A percentile compares a stretch with the other conserved stretches of the same genome.
These are phyloP conservation scores for Danio rerio DNA, from an alignment of 2,113 vertebrate species.

Conservation along the genomic window DNA sequence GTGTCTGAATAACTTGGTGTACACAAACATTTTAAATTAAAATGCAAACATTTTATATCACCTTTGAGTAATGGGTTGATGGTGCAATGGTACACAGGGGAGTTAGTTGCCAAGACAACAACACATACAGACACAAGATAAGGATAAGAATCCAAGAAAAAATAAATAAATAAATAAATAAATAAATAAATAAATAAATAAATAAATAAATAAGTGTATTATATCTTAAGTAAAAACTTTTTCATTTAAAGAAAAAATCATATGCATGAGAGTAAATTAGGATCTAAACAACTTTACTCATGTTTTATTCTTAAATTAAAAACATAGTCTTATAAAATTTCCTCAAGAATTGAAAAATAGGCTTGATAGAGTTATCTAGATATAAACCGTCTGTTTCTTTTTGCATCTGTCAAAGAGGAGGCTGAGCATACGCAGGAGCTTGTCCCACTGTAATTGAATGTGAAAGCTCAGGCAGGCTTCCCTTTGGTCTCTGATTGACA, in stretches of 20 bases:
- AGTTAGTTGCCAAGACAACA: slow-evolving; percentile 58
- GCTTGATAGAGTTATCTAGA: background rate
- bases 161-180: background rate
- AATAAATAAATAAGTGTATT: background rate
- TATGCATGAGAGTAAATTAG: background rate
- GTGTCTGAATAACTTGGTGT: background rate
- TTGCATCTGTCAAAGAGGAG: background rate
- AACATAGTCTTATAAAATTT: background rate
- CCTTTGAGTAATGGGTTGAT: slow-evolving; percentile 11
- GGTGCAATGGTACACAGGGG: slow-evolving; percentile 28
- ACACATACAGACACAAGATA: slow-evolving; percentile 34
- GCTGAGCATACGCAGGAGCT: background rate
- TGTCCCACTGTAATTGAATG: slow-evolving; percentile 20
- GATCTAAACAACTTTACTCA: background rate
- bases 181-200: background rate
- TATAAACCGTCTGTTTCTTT: background rate
- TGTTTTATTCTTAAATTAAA: background rate
- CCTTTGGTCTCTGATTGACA: slow-evolving; percentile 47
- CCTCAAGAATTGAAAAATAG: background rate
- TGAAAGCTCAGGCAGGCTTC: background rate
- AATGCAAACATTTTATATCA: slow-evolving; percentile 9
- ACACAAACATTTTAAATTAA: background rate
- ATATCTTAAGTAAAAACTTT: background rate
- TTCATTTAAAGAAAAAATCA: background rate
- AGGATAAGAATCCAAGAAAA: slow-evolving; percentile 7